phyloP scores from a whole-genome alignment of 2,797 vertebrate genomes.

The Meda fulgida region DNA sequence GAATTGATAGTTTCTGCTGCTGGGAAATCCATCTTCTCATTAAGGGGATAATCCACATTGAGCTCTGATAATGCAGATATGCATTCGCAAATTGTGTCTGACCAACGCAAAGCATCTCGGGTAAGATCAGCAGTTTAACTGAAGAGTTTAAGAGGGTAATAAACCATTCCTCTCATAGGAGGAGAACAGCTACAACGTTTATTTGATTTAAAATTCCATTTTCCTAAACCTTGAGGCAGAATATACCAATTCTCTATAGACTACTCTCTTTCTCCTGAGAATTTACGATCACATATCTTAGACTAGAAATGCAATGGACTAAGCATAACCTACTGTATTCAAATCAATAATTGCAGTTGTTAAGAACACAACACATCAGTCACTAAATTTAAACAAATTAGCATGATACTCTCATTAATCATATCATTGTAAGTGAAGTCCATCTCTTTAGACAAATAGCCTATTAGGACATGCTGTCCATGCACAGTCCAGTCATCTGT shows the following conservation, averaged over 20 bases:
- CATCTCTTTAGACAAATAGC: background rate
- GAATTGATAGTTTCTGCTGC: conserved; percentile 26
- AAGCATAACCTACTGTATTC: background rate
- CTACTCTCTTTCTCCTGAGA: conserved; percentile 11
- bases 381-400: conserved; percentile 1
- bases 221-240: conserved; percentile 27
- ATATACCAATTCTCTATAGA: background rate
- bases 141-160: conserved; percentile 52
- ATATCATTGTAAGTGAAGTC: background rate
- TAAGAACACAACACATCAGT: conserved; percentile 5
- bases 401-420: background rate
- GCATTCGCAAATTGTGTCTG: conserved; percentile 40
- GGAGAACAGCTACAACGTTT: conserved; percentile 18
- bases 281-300: background rate
- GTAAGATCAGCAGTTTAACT: conserved; percentile 35
- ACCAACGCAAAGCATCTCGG: conserved; percentile 30
- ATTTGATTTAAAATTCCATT: conserved; percentile 55
- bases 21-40: conserved; percentile 54
- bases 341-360: conserved; percentile 9
- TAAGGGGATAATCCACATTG: conserved; percentile 50
- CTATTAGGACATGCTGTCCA: conserved; percentile 11
- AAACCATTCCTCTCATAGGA: conserved; percentile 39
- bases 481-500: background rate
- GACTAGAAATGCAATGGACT: conserved; percentile 1
- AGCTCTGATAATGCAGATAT: conserved; percentile 39